Evolutionary conservation across 2,113 vertebrate genomes (phyloP), one percentile per base, ranked within the genome.

Genomic region (Tympanuchus pallidicinctus): DNA sequence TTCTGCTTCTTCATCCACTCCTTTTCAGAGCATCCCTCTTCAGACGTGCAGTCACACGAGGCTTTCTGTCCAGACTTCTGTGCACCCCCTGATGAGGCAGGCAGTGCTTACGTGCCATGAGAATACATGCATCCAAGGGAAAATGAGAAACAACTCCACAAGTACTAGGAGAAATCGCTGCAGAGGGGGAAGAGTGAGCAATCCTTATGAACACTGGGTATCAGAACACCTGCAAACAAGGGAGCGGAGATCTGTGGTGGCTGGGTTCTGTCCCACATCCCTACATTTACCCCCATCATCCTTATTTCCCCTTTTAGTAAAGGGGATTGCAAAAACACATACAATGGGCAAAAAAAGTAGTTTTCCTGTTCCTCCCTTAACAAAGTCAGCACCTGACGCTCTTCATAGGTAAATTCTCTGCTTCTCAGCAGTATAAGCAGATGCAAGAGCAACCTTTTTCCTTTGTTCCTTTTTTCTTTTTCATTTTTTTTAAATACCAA

Each of bases 41-140:
- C 40, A 65, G 54, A 30, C 0, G 0, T 20, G 8, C 5, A 50
- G 42, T 4, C 34, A 40, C 10, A 4, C 0, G 2, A 32, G 43
- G 63, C 38, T 67, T 64, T 82, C 25, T 28, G 71, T 27, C 34
- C 34, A 38, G 36, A 19, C 12, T 13, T 69, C 1, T 3, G 47
- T 30, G 59, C 61, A 85, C 54, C 40, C 42, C 47, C 66, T 40
- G 32, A 36, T 0, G 1, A n/a, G 38, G 30, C 13, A 7, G 24
- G 25, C 38, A 76, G 27, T 1, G 1, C 43, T 43, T n/a, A n/a
- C 2, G 3, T n/a, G 19, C 38, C 34, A n/a, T 13, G 13, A 79
- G 43, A 76, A 42, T 28, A 45, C 1, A 25, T 28, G 20, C 25
- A 15, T 11, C 64, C 70, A 57, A 30, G 36, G 66, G n/a, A 90